Evolutionary conservation across 2,113 vertebrate genomes (phyloP).

Genomic region (Archocentrus centrarchus): DNA sequence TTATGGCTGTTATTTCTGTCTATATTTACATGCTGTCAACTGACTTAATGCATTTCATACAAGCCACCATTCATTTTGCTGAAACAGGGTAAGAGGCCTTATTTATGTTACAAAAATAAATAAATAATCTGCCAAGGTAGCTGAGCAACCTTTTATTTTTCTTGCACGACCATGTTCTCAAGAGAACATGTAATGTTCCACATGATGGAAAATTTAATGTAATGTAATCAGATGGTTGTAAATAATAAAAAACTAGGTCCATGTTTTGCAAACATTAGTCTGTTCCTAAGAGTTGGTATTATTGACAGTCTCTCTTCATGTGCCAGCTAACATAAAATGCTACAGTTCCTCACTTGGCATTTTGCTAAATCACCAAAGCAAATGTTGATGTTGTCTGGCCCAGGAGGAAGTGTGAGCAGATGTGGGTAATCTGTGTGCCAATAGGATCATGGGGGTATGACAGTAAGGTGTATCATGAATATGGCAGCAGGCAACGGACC

Average conservation of each 20-base stretch:
- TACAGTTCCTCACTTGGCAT: conserved; percentile 30
- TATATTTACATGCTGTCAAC: background rate
- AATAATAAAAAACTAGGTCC: background rate
- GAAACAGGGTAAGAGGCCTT: background rate
- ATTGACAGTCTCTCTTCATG: background rate
- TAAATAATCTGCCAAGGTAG: background rate
- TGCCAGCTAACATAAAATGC: conserved; percentile 29
- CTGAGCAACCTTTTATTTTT: background rate
- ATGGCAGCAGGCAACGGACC: conserved; percentile 51
- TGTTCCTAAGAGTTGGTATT: background rate
- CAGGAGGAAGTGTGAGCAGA: conserved; percentile 49
- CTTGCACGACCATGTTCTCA: background rate
- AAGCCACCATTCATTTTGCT: background rate
- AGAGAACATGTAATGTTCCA: background rate
- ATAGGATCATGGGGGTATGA: conserved; percentile 44
- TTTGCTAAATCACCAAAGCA: conserved; percentile 36
- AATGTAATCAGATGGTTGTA: background rate
- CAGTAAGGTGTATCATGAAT: conserved; percentile 42
- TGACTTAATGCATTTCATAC: conserved; percentile 3
- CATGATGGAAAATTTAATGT: background rate
- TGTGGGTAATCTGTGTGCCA: conserved; percentile 34
- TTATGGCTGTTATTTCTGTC: background rate
- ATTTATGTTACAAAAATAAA: background rate
- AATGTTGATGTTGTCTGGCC: conserved; percentile 49
- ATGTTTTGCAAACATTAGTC: background rate